Evolutionary conservation across 2,797 vertebrate genomes (phyloP).

Genomic region (Catamblyrhynchus diadema): DNA sequence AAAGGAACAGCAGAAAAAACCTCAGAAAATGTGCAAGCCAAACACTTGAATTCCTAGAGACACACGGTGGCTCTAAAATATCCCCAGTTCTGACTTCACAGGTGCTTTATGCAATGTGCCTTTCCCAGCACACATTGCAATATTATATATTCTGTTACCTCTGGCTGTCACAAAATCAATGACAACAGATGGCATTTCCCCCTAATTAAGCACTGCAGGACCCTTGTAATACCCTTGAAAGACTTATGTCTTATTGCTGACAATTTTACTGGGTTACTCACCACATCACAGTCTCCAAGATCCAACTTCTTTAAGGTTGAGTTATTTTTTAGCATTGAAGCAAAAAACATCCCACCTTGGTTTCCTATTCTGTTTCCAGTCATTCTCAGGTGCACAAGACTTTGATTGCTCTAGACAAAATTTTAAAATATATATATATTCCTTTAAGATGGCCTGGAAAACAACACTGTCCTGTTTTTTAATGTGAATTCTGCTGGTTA

Average conservation of each 20-base stretch:
- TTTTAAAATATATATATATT: background rate
- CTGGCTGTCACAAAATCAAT: background rate
- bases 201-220: background rate
- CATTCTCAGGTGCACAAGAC: conserved; percentile 80
- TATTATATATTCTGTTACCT: background rate
- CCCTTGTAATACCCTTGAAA: background rate
- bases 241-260: background rate
- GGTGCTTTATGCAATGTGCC: background rate
- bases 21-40: background rate
- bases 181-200: background rate
- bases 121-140: background rate
- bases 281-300: conserved; percentile 87
- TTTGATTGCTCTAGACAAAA: conserved; percentile 77
- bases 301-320: conserved; percentile 82
- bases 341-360: conserved; percentile 83
- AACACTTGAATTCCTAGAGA: background rate
- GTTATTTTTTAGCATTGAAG: conserved; percentile 85
- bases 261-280: conserved; percentile 62
- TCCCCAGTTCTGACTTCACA: background rate
- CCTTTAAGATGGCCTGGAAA: background rate
- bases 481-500: background rate
- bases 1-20: background rate
- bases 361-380: conserved; percentile 89
- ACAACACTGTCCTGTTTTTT: background rate
- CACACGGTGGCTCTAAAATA: background rate